Evolutionary conservation across 2,888 invertebrate species (phyloP), one percentile per base, ranked within the genome.

Genomic region (Xanthia icteritia): DNA sequence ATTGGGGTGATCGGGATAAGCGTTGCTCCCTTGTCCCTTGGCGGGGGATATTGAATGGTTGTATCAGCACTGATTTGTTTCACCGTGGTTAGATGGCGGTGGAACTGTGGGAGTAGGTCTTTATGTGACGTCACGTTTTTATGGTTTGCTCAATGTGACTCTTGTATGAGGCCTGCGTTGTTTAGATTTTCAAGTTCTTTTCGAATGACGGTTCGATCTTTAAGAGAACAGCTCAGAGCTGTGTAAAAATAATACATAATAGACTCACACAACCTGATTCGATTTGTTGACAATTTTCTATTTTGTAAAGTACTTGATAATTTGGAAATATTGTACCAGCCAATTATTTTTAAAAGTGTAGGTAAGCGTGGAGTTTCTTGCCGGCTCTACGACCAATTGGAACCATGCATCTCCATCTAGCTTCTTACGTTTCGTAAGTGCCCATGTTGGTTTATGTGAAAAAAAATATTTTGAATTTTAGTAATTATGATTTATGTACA

Each of bases 1-100:
- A 89, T 87, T 86, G 81, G 76, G 88, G 87, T 79, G 80, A 81
- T 79, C 70, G 86, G 78, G 88, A 84, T 88, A 85, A 85, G 61
- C 83, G 76, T 58, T 65, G n/a, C 71, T 66, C 83, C 83, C 83
- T 79, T 85, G 79, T 83, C 82, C 85, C 82, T 73, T 36, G 20
- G 71, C 73, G 69, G 78, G 85, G 82, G 84, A 82, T 86, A 83
- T 86, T 82, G 86, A 88, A 88, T 86, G 87, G 82, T 83, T 86
- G 76, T 84, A 86, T 81, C 84, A 85, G 77, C 82, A 81, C 76
- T 79, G 87, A 87, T 88, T 86, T 86, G 86, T 82, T 78, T 67
- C 64, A 60, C 48, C 66, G 79, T 45, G 74, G 80, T 81, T 74
- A 58, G 67, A 39, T 39, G 39, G 74, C 13, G 45, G 39, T 70